Conservation (phyloP, 2,797 vertebrate species). For the Chaetophractus vellerosus region DNA sequence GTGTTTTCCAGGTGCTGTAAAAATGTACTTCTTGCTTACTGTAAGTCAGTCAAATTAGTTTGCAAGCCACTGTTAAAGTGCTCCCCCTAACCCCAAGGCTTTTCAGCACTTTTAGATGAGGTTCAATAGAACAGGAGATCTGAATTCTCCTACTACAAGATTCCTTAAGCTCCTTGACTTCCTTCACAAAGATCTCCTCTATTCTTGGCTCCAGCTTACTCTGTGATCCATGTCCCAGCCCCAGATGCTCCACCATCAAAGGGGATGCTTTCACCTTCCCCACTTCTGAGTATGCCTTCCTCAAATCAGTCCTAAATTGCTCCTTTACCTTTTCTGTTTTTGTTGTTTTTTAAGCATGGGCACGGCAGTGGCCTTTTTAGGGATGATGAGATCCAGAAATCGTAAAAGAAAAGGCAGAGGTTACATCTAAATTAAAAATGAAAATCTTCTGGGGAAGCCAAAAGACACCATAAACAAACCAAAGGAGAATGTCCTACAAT, state of each 20-base stretch:
- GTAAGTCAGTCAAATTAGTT: not conserved
- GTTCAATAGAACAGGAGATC: not conserved
- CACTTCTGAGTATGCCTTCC: not conserved
- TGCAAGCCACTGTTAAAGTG: not conserved
- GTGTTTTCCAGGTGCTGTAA: constrained; percentile 14
- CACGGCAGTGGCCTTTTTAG: not conserved
- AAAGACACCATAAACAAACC: not conserved
- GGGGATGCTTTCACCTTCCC: not conserved
- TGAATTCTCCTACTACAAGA: not conserved
- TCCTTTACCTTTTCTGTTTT: constrained; percentile 22
- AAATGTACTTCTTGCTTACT: not conserved
- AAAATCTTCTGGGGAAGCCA: constrained; percentile 20
- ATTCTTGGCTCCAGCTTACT: not conserved
- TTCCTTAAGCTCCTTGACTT: not conserved
- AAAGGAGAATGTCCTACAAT: not conserved
- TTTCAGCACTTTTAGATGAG: not conserved
- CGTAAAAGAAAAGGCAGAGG: not conserved
- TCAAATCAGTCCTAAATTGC: not conserved
- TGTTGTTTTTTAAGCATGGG: not conserved
- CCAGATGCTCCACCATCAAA: not conserved
- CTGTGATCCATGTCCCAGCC: not conserved
- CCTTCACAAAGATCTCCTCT: not conserved
- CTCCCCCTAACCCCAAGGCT: not conserved
- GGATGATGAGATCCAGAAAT: not conserved
- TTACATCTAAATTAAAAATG: not conserved